Evolutionary conservation across 2,113 vertebrate genomes (phyloP), one percentile per base, ranked within the genome.

Genomic region (Campylomormyrus tamandua): DNA sequence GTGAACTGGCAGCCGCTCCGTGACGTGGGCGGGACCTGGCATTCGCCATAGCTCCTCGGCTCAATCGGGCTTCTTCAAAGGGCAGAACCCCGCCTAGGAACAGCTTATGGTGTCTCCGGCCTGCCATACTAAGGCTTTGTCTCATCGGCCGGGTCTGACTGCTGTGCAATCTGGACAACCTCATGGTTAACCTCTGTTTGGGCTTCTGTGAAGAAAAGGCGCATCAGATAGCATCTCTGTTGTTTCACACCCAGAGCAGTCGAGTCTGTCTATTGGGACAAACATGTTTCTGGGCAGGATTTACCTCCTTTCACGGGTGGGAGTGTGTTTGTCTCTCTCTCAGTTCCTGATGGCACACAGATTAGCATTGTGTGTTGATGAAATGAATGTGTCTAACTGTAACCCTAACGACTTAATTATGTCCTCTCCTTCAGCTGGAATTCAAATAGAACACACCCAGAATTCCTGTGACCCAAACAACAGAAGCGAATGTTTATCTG

Each of bases 11-110:
- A 96, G 93, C 93, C 92, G 85, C 94, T 90, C 93, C 56, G 90
- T 89, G 91, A 94, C 90, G 91, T 94, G 92, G 93, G 92, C 93
- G 91, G 91, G 53, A 11, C 49, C 46, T 53, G 85, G 48, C 83
- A 10, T n/a, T 2, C 39, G 9, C 21, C 39, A 3, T n/a, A 84
- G 24, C 46, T n/a, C 74, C 93, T 45, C 93, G 92, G 93, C 93
- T 94, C 94, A 93, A 93, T 94, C 93, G 95, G 94, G 92, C 93
- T 93, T 91, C 93, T 95, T 95, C 93, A 95, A 94, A 95, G 93
- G 94, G 92, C 94, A 94, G 93, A 95, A 95, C 94, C 91, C 91
- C 90, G 91, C 90, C 92, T 50, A 87, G 85, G 83, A 91, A 92
- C 83, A 80, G 35, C 74, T 80, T 80, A 80, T 80, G 74, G 74